Evolutionary conservation across 1,140 invertebrate genomes (phyloP), one percentile per base, ranked within the genome.

Genomic region (Cyphomyrmex costatus): DNA sequence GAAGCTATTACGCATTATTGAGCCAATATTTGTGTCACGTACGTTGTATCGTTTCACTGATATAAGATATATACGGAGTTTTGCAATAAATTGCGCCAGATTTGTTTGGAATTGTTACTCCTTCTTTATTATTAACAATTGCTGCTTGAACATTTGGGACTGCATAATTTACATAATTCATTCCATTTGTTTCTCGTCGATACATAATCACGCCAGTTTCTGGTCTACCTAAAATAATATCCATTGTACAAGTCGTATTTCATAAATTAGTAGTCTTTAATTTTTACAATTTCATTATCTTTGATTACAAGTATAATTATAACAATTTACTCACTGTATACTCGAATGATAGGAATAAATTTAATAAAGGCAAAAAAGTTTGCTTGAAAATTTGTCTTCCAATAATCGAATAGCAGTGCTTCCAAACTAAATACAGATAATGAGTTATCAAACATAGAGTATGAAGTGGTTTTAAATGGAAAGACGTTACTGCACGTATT

Each of bases 191-290:
- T 2, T 49, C 6, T 36, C 6, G 19, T 10, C 51, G 60, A 51
- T 42, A 79, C 16, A 46, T 3, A 16, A 79, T 66, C 7, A 65
- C 51, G 14, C 77, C 77, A 66, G n/a, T 60, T 65, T 66, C 60
- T 30, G 36, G 14, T 24, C 5, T 36, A 66, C 42, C 77, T 79
- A n/a, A 51, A 66, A 65, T 33, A 51, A 42, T 12, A 36, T 36
- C 14, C 14, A 58, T 51, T 19, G 16, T 16, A 51, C 7, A 51
- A 5, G 4, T 21, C 12, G n/a, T 0, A 2, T n/a, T 36, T 36
- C 8, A 21, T 8, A 1, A n/a, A 79, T 27, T 12, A 27, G 24
- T 27, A 12, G 14, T 36, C 53, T 79, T 36, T 33, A 10, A 79
- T 33, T 21, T 21, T 21, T 58, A 7, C n/a, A 46, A 33, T 24